phyloP scores from a whole-genome alignment of 2,888 invertebrate genomes.

The Molanna angustata region DNA sequence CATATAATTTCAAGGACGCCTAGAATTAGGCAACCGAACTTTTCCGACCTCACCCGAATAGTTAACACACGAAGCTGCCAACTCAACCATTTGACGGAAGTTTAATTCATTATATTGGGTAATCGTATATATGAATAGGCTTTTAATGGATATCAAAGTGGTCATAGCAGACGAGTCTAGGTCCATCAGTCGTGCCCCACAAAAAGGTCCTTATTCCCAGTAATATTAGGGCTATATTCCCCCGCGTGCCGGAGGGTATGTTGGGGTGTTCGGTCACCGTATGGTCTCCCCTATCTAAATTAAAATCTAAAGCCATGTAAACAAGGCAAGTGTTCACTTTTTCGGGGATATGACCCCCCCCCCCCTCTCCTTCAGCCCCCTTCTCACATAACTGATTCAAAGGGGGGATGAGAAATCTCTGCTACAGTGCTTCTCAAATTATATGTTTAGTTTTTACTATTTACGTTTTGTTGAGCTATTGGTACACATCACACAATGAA shows the following conservation, averaged over 20 bases:
- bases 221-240: neutral
- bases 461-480: neutral
- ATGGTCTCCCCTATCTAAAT: constrained; percentile 56
- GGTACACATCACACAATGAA: too few relatives aligned
- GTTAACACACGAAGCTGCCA: too few relatives aligned
- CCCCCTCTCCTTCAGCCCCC: too few relatives aligned
- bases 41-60: too few relatives aligned
- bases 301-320: constrained; percentile 62
- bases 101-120: constrained; percentile 53
- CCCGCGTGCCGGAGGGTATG: neutral
- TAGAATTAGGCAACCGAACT: too few relatives aligned
- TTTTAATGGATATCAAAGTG: constrained; percentile 51
- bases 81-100: constrained; percentile 23
- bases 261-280: constrained; percentile 35
- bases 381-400: too few relatives aligned
- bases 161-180: constrained; percentile 17
- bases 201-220: neutral
- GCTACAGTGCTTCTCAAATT: constrained; percentile 4
- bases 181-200: neutral
- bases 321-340: constrained; percentile 61
- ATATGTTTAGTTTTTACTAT: neutral
- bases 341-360: constrained; percentile 40
- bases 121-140: constrained; percentile 59
- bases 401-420: constrained; percentile 15
- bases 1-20: too few relatives aligned